These are phyloP conservation scores for Drosophila pseudoananassae DNA, from an alignment of 1,140 invertebrate genomes.

Conservation along the genomic window DNA sequence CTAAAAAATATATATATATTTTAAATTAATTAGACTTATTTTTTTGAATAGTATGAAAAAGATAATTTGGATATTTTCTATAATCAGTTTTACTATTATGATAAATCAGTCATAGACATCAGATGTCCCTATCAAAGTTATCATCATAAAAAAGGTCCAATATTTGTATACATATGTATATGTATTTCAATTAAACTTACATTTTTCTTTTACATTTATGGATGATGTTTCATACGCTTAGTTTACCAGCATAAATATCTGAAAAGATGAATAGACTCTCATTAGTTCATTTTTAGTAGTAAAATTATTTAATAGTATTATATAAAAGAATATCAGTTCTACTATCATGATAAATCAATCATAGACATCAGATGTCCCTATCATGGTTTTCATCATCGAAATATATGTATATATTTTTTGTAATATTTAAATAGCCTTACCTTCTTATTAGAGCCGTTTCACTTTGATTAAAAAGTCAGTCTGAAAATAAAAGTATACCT, in stretches of 20 bases:
- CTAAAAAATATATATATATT: not conserved
- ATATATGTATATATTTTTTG: too few species aligned
- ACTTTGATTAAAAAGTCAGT: too few species aligned
- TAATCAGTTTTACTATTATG: conserved; percentile 46
- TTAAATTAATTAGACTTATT: too few species aligned
- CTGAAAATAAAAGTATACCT: not conserved
- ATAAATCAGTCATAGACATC: conserved; percentile 56
- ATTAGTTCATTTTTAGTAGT: not conserved
- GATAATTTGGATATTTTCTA: not conserved
- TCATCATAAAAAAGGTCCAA: conserved; percentile 35
- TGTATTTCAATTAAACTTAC: too few species aligned
- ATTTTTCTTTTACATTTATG: too few species aligned
- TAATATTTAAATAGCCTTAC: too few species aligned
- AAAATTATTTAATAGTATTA: not conserved
- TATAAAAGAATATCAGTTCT: conserved; percentile 25
- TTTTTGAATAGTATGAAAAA: too few species aligned
- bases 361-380: conserved; percentile 53
- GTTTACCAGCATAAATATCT: not conserved
- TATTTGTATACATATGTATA: too few species aligned
- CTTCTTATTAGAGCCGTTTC: too few species aligned
- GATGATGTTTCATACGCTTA: not conserved
- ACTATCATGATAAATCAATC: conserved; percentile 57
- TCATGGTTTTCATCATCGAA: conserved; percentile 42
- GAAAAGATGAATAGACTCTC: not conserved
- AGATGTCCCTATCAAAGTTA: conserved; percentile 44